Conservation (phyloP, 2,888 invertebrate genomes). For the Nephrotoma appendiculata region DNA sequence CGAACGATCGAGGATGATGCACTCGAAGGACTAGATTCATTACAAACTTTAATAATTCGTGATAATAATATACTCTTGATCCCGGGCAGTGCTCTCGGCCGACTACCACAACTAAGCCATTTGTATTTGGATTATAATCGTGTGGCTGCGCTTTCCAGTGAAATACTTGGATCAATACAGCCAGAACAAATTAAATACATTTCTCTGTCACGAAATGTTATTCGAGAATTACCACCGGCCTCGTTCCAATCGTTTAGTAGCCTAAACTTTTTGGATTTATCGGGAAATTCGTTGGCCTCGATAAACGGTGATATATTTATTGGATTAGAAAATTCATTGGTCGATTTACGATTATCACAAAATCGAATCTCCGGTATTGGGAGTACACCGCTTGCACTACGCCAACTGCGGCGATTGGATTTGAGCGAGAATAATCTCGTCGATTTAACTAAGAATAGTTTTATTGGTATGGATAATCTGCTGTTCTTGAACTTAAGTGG, state of each 20-base stretch:
- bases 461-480: conserved; percentile 49
- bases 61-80: conserved; percentile 80
- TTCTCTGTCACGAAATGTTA: conserved; percentile 68
- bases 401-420: conserved; percentile 53
- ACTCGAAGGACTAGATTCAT: conserved; percentile 62
- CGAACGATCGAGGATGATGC: conserved; percentile 80
- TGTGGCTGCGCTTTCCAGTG: conserved; percentile 69
- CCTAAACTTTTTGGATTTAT: conserved; percentile 54
- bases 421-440: conserved; percentile 66
- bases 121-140: conserved; percentile 74
- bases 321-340: conserved; percentile 59
- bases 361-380: conserved; percentile 57
- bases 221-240: conserved; percentile 67
- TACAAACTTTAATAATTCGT: conserved; percentile 62
- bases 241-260: conserved; percentile 67
- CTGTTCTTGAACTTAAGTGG: conserved; percentile 61
- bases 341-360: conserved; percentile 55
- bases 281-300: conserved; percentile 60
- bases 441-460: conserved; percentile 52
- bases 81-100: conserved; percentile 67
- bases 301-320: conserved; percentile 59
- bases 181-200: conserved; percentile 57
- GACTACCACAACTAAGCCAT: conserved; percentile 56
- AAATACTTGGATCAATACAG: conserved; percentile 53
- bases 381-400: conserved; percentile 45